A percentile compares a stretch with the other conserved stretches of the same genome.
phyloP scores from a whole-genome alignment of 1,140 invertebrate genomes.

The Panagrolaimus sp. region DNA sequence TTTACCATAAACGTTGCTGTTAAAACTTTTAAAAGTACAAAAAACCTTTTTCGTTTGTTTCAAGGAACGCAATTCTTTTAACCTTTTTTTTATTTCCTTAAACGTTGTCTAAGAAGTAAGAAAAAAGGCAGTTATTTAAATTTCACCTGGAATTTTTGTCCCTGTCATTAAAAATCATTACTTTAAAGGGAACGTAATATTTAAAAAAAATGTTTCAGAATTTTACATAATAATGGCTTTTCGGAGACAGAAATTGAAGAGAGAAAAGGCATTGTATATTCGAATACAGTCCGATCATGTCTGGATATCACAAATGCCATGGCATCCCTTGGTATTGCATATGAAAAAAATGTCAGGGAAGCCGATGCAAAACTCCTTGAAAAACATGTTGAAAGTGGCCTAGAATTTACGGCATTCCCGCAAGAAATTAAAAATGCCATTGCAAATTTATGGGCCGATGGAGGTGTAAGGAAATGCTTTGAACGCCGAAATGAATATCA shows the following conservation, averaged over 20 bases:
- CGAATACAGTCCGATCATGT: constrained; percentile 30
- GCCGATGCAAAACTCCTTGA: constrained; percentile 15
- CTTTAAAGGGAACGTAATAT: no score
- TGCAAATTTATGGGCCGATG: constrained; percentile 43
- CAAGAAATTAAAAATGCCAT: constrained; percentile 30
- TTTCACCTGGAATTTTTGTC: no score
- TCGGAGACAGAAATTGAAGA: constrained; percentile 41
- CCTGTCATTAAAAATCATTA: no score
- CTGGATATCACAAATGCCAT: constrained; percentile 1
- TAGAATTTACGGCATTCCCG: constrained; percentile 28
- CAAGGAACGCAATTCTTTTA: no score
- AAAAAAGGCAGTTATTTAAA: no score
- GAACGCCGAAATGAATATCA: constrained; percentile 7
- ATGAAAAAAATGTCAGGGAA: neutral
- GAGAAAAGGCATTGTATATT: constrained; percentile 37
- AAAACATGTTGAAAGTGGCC: constrained; percentile 31
- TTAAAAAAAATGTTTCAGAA: constrained; percentile 30
- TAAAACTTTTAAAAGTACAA: no score
- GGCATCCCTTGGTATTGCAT: neutral
- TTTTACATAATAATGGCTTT: constrained; percentile 46
- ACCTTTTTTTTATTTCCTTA: no score
- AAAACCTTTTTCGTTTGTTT: no score
- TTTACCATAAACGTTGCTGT: no score
- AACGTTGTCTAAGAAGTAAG: no score
- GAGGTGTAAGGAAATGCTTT: neutral